A percentile compares a stretch with the other conserved stretches of the same genome.
phyloP scores from a whole-genome alignment of 2,888 invertebrate genomes.

The Cyaniris semiargus region DNA sequence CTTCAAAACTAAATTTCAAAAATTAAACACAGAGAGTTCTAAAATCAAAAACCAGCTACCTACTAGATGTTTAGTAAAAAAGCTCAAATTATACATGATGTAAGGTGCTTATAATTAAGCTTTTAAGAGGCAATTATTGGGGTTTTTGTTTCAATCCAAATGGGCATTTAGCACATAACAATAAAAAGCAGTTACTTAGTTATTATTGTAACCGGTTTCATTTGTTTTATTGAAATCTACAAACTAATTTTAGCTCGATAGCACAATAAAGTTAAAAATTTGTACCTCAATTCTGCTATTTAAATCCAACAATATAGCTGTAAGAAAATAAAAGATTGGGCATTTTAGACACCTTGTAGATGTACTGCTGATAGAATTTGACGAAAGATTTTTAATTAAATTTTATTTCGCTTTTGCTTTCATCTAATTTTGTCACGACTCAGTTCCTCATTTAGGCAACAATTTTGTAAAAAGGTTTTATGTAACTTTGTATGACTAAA shows the following conservation, averaged over 20 bases:
- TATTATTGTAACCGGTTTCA: not conserved
- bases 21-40: not conserved
- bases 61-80: not conserved
- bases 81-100: not conserved
- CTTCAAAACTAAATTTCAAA: not conserved
- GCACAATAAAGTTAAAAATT: not conserved
- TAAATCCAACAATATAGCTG: too few species aligned
- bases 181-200: slow-evolving; percentile 1
- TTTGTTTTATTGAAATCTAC: not conserved
- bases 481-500: too few species aligned
- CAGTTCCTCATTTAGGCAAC: too few species aligned
- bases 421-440: too few species aligned
- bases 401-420: too few species aligned
- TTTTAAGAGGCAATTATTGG: not conserved
- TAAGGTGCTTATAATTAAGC: slow-evolving; percentile 14
- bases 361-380: too few species aligned
- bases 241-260: not conserved
- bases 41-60: not conserved
- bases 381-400: too few species aligned
- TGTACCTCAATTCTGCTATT: not conserved
- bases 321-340: too few species aligned
- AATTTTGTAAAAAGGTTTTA: too few species aligned
- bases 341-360: too few species aligned
- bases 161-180: not conserved
- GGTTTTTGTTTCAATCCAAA: not conserved